These are phyloP conservation scores for Cephus cinctus DNA, from an alignment of 1,140 invertebrate species.

Conservation along the genomic window DNA sequence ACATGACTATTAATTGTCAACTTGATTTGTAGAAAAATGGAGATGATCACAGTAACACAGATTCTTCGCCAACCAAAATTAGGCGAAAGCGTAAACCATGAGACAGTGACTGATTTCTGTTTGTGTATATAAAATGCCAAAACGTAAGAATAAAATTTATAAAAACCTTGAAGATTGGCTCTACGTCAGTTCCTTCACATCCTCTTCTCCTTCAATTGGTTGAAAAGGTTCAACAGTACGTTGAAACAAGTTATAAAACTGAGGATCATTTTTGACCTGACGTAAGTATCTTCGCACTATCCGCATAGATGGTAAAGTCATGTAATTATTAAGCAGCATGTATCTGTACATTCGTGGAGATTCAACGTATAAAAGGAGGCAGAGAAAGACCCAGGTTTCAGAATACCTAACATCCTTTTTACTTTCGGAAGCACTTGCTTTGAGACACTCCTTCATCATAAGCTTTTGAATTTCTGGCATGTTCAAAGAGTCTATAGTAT, in stretches of 20 bases:
- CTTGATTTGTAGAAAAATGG: not conserved
- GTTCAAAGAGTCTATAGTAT: slow-evolving; percentile 24
- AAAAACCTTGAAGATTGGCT: too few relatives aligned
- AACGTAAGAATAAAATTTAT: too few relatives aligned
- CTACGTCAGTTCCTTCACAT: slow-evolving; percentile 20
- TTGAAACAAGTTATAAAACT: slow-evolving; percentile 36
- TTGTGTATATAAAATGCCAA: too few relatives aligned
- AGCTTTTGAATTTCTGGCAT: slow-evolving; percentile 41
- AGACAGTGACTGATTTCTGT: too few relatives aligned
- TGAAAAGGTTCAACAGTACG: slow-evolving; percentile 34
- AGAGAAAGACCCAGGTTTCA: slow-evolving; percentile 40
- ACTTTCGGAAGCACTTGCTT: slow-evolving; percentile 19
- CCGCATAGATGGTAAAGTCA: slow-evolving; percentile 32
- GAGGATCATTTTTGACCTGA: slow-evolving; percentile 34
- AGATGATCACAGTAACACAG: too few relatives aligned
- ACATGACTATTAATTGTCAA: not conserved
- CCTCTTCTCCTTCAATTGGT: slow-evolving; percentile 17
- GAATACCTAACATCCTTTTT: slow-evolving; percentile 29
- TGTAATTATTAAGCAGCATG: slow-evolving; percentile 33
- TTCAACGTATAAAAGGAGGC: slow-evolving; percentile 35
- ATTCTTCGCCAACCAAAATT: too few relatives aligned
- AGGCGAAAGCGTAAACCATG: too few relatives aligned
- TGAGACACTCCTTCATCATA: slow-evolving; percentile 42
- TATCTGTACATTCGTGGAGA: slow-evolving; percentile 40
- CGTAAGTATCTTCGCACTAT: slow-evolving; percentile 34